A percentile compares a stretch with the other conserved stretches of the same genome.
Evolutionary conservation across 2,113 vertebrate genomes (phyloP).

Genomic region (Solenodon paradoxus): DNA sequence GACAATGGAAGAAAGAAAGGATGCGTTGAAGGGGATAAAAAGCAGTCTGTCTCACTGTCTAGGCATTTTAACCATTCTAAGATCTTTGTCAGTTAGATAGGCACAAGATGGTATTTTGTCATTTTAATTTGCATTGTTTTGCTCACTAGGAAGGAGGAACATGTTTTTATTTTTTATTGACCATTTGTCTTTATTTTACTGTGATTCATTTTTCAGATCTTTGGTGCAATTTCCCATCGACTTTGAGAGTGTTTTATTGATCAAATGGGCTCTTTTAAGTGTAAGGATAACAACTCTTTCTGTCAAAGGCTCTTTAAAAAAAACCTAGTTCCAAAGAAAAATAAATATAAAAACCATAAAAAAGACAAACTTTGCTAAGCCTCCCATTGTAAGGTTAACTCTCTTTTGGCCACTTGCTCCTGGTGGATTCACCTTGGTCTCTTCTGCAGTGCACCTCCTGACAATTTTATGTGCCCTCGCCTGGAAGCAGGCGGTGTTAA

Average conservation of each 20-base stretch:
- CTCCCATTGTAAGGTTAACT: fast-evolving
- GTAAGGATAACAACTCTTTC: constrained; percentile 6
- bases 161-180: neutral
- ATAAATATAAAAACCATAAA: neutral
- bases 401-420: neutral
- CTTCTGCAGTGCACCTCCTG: neutral
- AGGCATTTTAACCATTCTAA: neutral
- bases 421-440: neutral
- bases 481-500: neutral
- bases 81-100: neutral
- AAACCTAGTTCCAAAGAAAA: neutral
- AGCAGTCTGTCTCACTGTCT: neutral
- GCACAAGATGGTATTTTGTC: neutral
- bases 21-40: neutral
- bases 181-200: constrained; percentile 12
- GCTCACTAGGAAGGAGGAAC: neutral
- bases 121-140: neutral
- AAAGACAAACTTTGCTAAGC: neutral
- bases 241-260: neutral
- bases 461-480: neutral
- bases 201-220: constrained; percentile 10
- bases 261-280: neutral
- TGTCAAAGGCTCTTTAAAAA: too few species aligned
- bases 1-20: neutral
- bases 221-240: neutral